phyloP scores from a whole-genome alignment of 2,113 vertebrate species.

The Myanophis thanlyinensis region DNA sequence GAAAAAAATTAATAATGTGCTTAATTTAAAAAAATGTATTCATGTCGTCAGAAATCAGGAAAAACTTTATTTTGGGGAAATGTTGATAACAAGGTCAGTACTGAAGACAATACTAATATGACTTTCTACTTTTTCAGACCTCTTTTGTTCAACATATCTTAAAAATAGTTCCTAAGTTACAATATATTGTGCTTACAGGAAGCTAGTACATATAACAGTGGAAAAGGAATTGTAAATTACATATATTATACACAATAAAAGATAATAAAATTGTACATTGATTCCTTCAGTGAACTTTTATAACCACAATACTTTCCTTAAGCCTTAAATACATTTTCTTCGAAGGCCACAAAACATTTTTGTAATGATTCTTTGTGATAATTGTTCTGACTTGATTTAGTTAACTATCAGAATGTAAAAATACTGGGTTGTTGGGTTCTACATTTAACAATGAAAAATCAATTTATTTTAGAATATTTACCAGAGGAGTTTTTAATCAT shows the following conservation, averaged over 20 bases:
- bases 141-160: background rate
- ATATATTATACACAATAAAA: background rate
- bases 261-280: background rate
- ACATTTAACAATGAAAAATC: background rate
- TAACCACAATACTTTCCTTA: background rate
- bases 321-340: background rate
- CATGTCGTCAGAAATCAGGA: background rate
- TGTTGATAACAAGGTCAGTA: background rate
- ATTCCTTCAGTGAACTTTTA: background rate
- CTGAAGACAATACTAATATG: background rate
- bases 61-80: background rate
- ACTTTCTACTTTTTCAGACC: background rate
- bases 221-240: background rate
- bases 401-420: background rate
- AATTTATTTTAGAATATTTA: background rate
- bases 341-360: background rate
- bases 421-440: background rate
- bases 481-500: background rate
- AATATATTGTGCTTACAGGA: background rate
- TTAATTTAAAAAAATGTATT: background rate
- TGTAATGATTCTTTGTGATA: background rate
- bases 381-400: background rate
- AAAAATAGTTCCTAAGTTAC: background rate
- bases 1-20: accelerated
- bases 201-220: background rate